phyloP scores from a whole-genome alignment of 2,888 invertebrate species.

The Melitaea athalia region DNA sequence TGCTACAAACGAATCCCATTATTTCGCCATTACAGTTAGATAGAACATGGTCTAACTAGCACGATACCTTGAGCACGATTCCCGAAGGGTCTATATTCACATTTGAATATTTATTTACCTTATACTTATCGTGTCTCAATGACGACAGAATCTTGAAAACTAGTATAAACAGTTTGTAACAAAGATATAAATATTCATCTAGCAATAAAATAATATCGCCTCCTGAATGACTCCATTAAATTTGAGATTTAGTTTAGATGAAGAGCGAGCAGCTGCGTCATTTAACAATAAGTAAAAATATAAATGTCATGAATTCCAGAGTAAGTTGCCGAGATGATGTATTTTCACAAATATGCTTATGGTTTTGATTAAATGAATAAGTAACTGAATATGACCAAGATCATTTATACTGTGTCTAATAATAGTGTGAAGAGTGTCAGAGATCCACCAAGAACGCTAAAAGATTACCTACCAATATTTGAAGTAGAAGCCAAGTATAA shows the following conservation, averaged over 20 bases:
- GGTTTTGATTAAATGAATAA: not conserved
- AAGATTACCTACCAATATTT: not conserved
- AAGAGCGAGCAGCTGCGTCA: conserved; percentile 31
- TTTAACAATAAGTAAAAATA: conserved; percentile 28
- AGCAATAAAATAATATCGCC: conserved; percentile 34
- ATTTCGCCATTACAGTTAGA: not conserved
- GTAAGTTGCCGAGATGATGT: conserved; percentile 19
- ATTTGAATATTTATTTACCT: not conserved
- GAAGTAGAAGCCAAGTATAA: too few relatives aligned
- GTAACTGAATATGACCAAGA: not conserved
- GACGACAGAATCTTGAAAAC: not conserved
- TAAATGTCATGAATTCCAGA: conserved; percentile 24
- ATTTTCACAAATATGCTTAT: conserved; percentile 10
- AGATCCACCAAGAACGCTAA: too few relatives aligned
- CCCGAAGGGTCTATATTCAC: not conserved
- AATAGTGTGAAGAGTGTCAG: not conserved
- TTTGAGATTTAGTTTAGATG: conserved; percentile 33
- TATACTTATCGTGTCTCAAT: not conserved
- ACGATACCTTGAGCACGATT: not conserved
- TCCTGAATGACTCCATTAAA: conserved; percentile 34
- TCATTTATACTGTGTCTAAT: not conserved
- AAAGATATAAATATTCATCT: conserved; percentile 25
- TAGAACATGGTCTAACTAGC: not conserved
- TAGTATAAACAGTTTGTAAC: conserved; percentile 1
- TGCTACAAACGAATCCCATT: not conserved